Conservation (phyloP, 1,140 invertebrate species). For the Plutomurus gul region DNA sequence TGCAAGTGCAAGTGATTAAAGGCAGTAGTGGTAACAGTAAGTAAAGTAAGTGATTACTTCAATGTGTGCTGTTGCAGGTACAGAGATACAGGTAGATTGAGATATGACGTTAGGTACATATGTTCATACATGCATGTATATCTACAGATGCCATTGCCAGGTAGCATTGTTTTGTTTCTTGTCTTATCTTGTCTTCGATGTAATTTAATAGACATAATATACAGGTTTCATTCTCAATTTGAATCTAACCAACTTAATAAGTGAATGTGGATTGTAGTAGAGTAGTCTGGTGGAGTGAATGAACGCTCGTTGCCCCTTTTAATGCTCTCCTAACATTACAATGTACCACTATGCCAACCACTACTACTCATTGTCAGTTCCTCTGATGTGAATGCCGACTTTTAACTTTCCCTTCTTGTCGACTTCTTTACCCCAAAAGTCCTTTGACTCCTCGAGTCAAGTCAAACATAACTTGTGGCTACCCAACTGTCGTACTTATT, state of each 20-base stretch:
- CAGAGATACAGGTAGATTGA: too few species aligned
- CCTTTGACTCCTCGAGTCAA: not conserved
- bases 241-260: not conserved
- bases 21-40: not conserved
- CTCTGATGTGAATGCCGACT: not conserved
- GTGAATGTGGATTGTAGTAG: not conserved
- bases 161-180: not conserved
- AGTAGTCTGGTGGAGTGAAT: not conserved
- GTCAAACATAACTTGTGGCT: not conserved
- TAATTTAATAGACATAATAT: not conserved
- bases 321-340: not conserved
- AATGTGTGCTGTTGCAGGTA: too few species aligned
- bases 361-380: not conserved
- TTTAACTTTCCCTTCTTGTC: not conserved
- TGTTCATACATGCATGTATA: too few species aligned
- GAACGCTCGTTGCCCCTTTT: conserved; percentile 2
- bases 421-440: conserved; percentile 7
- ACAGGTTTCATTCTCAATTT: not conserved
- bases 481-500: not conserved
- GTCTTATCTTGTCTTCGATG: not conserved
- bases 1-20: conserved; percentile 1
- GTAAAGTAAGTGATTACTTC: too few species aligned
- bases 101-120: too few species aligned
- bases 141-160: too few species aligned
- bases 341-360: not conserved